Conservation (phyloP, 2,888 invertebrate genomes). For the Tenthredo notha region DNA sequence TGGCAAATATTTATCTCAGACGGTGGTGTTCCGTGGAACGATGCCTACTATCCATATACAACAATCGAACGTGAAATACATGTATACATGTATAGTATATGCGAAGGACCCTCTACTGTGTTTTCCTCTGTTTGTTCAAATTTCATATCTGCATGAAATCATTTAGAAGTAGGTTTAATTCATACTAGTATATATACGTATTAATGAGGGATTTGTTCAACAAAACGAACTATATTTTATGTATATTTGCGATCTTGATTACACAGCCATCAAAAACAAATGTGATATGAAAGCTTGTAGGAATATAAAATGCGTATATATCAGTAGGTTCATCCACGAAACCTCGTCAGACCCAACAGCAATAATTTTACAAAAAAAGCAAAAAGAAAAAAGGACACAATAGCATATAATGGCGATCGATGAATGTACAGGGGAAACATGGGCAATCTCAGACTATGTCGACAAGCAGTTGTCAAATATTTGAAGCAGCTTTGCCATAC, state of each 20-base stretch:
- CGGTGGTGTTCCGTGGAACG: background rate
- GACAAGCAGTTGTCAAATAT: slow-evolving; percentile 24
- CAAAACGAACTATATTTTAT: background rate
- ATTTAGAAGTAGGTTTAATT: background rate
- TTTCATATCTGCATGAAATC: background rate
- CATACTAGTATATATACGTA: background rate
- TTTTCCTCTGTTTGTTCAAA: background rate
- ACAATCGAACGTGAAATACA: slow-evolving; percentile 21
- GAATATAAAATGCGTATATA: background rate
- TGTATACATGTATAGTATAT: background rate
- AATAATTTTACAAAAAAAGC: background rate
- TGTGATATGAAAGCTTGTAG: background rate
- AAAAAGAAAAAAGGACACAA: background rate
- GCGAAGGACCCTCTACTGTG: background rate
- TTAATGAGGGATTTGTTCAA: background rate
- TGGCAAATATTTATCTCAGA: slow-evolving; percentile 16
- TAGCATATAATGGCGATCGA: background rate
- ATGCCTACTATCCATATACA: background rate
- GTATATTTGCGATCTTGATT: background rate
- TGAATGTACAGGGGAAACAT: background rate
- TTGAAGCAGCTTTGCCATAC: slow-evolving; percentile 6
- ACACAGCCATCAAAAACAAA: background rate
- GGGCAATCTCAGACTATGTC: slow-evolving; percentile 11
- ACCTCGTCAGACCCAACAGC: background rate
- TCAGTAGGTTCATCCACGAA: background rate